A percentile compares a stretch with the other conserved stretches of the same genome.
phyloP scores from a whole-genome alignment of 2,113 vertebrate species.

The Gymnobelideus leadbeateri region DNA sequence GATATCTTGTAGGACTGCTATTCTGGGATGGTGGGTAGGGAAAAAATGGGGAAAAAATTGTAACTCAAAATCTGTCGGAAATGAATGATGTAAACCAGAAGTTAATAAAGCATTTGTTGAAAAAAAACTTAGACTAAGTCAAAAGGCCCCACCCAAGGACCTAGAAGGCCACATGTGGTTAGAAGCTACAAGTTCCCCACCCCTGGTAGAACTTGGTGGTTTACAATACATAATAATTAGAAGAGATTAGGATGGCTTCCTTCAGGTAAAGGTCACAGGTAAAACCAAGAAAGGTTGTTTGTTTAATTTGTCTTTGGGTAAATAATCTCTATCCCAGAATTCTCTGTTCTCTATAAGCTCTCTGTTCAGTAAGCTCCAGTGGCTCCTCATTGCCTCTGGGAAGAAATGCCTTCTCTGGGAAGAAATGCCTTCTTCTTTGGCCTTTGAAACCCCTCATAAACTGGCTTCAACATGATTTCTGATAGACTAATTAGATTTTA shows the following conservation, averaged over 20 bases:
- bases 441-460: neutral
- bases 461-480: neutral
- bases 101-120: no score
- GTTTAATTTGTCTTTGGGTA: neutral
- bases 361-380: neutral
- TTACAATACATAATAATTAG: neutral
- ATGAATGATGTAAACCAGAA: no score
- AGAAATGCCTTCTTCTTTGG: neutral
- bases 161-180: no score
- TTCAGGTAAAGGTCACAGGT: neutral
- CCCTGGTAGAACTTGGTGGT: neutral
- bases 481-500: neutral
- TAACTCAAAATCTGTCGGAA: no score
- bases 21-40: no score
- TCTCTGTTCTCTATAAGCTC: neutral
- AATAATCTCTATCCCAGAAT: neutral
- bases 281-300: neutral
- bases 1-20: no score
- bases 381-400: neutral
- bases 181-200: no score
- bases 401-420: neutral
- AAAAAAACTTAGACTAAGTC: no score
- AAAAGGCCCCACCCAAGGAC: no score
- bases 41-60: no score
- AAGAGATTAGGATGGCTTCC: neutral